Percentiles rank a stretch among this genome's conserved stretches.
phyloP scores from a whole-genome alignment of 2,113 vertebrate species.

The Choloepus hoffmanni region DNA sequence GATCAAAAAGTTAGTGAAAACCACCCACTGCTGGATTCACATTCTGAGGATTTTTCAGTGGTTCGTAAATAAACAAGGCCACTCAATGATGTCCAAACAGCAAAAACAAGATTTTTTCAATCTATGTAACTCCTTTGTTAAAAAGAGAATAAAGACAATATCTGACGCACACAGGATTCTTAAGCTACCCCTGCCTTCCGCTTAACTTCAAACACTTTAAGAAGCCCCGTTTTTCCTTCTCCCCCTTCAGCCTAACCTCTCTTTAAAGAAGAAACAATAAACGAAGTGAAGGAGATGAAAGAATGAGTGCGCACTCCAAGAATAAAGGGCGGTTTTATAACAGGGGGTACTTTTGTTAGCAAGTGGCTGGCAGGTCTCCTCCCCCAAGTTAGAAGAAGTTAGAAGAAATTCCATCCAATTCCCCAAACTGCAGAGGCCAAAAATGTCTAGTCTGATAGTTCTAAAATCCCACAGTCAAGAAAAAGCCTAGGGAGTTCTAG shows the following conservation, averaged over 20 bases:
- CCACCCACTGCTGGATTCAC: slow-evolving; percentile 60
- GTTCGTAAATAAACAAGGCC: slow-evolving; percentile 53
- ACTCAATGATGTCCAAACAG: not conserved
- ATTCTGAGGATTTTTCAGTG: slow-evolving; percentile 68
- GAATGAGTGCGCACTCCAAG: slow-evolving; percentile 45
- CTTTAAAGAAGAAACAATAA: slow-evolving; percentile 70
- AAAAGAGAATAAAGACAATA: not conserved
- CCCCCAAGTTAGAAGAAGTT: slow-evolving; percentile 73
- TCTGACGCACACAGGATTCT: not conserved
- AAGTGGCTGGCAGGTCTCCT: slow-evolving; percentile 78
- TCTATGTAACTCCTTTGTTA: not conserved
- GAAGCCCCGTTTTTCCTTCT: not conserved
- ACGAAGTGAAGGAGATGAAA: slow-evolving; percentile 63
- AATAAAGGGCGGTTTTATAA: slow-evolving; percentile 80
- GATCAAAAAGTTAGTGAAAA: slow-evolving; percentile 29
- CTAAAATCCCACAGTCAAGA: slow-evolving; percentile 54
- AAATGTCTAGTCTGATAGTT: slow-evolving; percentile 67
- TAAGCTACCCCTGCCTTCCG: slow-evolving; percentile 16
- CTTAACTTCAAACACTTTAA: slow-evolving; percentile 50
- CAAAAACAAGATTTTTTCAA: slow-evolving; percentile 51
- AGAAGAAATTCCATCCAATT: slow-evolving; percentile 73
- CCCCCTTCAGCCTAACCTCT: slow-evolving; percentile 24
- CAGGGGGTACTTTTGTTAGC: slow-evolving; percentile 80
- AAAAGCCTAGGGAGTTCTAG: not conserved
- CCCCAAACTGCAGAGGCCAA: slow-evolving; percentile 74